These are phyloP conservation scores for Drymonia ruficornis DNA, from an alignment of 2,888 invertebrate genomes.

Conservation along the genomic window DNA sequence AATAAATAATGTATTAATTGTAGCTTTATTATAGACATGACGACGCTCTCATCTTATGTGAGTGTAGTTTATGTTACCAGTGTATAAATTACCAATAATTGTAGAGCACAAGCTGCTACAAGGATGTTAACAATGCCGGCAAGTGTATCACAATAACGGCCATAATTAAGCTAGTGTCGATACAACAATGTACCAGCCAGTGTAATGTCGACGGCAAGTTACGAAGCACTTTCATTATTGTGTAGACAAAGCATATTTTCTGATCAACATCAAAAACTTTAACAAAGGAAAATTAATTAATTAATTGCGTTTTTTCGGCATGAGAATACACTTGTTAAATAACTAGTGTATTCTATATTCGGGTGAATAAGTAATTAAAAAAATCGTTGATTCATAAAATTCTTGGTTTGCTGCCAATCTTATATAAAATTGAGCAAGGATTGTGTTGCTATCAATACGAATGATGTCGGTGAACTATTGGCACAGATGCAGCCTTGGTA, in stretches of 20 bases:
- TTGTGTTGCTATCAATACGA: neutral
- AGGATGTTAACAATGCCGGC: conserved; percentile 10
- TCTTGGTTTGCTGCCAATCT: neutral
- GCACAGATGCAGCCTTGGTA: neutral
- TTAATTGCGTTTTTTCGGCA: neutral
- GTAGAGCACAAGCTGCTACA: neutral
- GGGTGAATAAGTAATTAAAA: neutral
- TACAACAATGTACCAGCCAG: conserved; percentile 7
- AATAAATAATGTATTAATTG: no score
- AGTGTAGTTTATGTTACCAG: no score
- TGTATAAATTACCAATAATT: neutral
- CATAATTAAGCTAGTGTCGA: conserved; percentile 15
- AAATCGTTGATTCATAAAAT: neutral
- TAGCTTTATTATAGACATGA: no score
- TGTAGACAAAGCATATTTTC: conserved; percentile 2
- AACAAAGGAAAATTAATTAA: conserved; percentile 9
- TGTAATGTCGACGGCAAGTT: conserved; percentile 9
- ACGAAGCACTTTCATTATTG: conserved; percentile 7
- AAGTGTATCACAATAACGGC: conserved; percentile 12
- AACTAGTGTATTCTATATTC: neutral
- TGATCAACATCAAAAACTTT: conserved; percentile 6
- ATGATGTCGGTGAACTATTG: neutral
- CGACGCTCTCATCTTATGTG: no score
- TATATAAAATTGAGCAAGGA: neutral
- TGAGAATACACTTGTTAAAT: neutral